These are phyloP conservation scores for Harlomillsia oculata DNA, from an alignment of 1,140 invertebrate species.

Conservation along the genomic window DNA sequence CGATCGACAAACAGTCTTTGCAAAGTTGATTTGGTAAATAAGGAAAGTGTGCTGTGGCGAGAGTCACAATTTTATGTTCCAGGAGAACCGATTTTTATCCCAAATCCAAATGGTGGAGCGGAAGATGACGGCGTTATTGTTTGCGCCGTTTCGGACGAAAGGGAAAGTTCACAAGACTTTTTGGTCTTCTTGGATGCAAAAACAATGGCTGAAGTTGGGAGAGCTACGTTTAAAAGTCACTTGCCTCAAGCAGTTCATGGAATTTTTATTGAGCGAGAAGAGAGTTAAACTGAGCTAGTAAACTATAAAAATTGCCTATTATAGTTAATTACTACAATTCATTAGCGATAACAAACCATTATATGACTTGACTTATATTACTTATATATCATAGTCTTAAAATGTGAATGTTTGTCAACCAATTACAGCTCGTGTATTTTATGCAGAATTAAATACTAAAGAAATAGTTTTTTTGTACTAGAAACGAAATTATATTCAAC, in stretches of 20 bases:
- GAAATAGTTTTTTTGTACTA: too few species aligned
- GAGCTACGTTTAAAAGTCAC: conserved; percentile 11
- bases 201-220: conserved; percentile 15
- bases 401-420: too few species aligned
- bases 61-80: conserved; percentile 11
- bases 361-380: too few species aligned
- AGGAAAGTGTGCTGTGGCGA: conserved; percentile 3
- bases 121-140: conserved; percentile 23
- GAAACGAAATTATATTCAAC: too few species aligned
- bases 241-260: conserved; percentile 17
- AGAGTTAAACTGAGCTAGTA: too few species aligned
- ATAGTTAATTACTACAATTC: too few species aligned
- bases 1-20: conserved; percentile 14
- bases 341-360: too few species aligned
- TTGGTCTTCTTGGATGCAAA: conserved; percentile 18
- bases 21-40: conserved; percentile 10
- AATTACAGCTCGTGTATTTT: too few species aligned
- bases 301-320: too few species aligned
- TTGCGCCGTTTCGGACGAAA: neutral
- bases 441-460: too few species aligned
- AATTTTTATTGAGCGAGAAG: too few species aligned
- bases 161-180: neutral
- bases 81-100: conserved; percentile 16
- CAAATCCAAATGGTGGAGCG: conserved; percentile 3
- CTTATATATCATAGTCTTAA: too few species aligned